Evolutionary conservation across 2,113 vertebrate species (phyloP).

Genomic region (Nyctereutes procyonoides): DNA sequence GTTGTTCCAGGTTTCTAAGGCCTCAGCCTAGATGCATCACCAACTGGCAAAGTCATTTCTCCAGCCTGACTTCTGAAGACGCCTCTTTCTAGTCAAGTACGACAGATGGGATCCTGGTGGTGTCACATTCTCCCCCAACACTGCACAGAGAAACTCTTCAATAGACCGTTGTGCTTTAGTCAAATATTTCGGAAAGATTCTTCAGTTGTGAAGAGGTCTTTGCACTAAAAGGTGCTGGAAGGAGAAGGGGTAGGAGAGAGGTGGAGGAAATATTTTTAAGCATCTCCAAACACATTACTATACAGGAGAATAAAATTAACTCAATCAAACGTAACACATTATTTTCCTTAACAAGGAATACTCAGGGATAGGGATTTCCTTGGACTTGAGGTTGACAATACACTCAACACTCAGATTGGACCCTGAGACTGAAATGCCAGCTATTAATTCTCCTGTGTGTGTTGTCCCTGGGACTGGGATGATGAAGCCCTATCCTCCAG

Average conservation of each 20-base stretch:
- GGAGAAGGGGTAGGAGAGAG: background rate
- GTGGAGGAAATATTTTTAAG: background rate
- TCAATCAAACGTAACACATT: background rate
- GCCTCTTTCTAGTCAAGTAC: background rate
- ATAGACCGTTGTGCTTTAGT: background rate
- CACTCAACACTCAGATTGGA: background rate
- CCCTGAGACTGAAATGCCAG: background rate
- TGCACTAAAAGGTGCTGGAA: background rate
- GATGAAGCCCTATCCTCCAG: background rate
- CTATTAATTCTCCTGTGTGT: background rate
- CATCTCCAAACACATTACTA: background rate
- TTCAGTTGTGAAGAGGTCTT: background rate
- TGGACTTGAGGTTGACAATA: constrained; percentile 8
- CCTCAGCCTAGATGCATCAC: background rate
- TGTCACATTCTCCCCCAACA: background rate
- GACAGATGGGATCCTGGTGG: background rate
- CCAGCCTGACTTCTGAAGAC: background rate
- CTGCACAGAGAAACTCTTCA: background rate
- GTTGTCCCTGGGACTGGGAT: background rate
- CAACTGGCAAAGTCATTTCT: background rate
- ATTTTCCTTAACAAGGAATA: constrained; percentile 17
- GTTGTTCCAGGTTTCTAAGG: background rate
- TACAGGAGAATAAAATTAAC: constrained; percentile 18
- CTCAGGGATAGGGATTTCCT: background rate
- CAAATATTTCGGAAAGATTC: background rate